Evolutionary conservation across 2,888 invertebrate species (phyloP).

Genomic region (Archaeoteleia sp.): DNA sequence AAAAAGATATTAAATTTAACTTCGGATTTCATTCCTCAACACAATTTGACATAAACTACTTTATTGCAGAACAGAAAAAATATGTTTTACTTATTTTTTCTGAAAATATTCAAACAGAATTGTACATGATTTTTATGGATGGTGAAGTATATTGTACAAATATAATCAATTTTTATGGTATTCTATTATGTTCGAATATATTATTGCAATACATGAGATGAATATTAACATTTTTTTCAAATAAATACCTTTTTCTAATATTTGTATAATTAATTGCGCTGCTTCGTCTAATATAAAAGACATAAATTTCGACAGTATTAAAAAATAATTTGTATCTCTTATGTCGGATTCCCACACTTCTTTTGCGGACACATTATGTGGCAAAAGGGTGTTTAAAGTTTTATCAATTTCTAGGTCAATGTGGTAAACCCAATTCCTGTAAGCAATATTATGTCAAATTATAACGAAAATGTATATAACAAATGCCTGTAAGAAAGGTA

Average conservation of each 20-base stretch:
- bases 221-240: slow-evolving; percentile 1
- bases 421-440: slow-evolving; percentile 56
- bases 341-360: slow-evolving; percentile 56
- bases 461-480: no score
- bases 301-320: slow-evolving; percentile 60
- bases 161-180: not conserved
- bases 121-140: no score
- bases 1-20: slow-evolving; percentile 25
- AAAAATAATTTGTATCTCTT: slow-evolving; percentile 55
- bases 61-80: no score
- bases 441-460: no score
- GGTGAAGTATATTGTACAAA: no score
- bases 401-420: slow-evolving; percentile 64
- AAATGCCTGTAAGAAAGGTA: slow-evolving; percentile 1
- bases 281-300: slow-evolving; percentile 59
- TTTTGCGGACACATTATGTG: slow-evolving; percentile 52
- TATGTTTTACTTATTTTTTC: no score
- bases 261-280: slow-evolving; percentile 43
- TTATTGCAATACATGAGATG: not conserved
- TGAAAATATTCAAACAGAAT: no score
- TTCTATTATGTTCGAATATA: not conserved
- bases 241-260: slow-evolving; percentile 34
- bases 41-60: slow-evolving; percentile 11
- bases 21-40: no score
- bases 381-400: slow-evolving; percentile 50